Conservation (phyloP, 2,113 vertebrate species). For the Stigmatopora nigra region DNA sequence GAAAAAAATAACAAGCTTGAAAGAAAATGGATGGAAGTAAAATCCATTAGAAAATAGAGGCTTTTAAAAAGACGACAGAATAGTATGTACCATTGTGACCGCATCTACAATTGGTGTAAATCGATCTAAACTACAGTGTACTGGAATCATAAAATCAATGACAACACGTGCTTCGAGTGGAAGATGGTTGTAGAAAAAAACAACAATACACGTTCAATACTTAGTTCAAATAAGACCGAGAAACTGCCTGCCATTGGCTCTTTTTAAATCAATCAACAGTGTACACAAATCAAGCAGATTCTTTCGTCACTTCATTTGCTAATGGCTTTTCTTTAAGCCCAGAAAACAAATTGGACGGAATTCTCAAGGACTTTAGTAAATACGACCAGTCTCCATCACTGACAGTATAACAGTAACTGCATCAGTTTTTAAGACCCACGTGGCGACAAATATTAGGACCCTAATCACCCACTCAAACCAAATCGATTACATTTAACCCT, state of each 20-base stretch:
- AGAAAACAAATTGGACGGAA: not conserved
- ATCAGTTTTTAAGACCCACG: not conserved
- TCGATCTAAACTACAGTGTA: constrained; percentile 1
- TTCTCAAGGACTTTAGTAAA: constrained; percentile 4
- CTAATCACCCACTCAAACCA: not conserved
- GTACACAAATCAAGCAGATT: constrained; percentile 24
- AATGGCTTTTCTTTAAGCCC: constrained; percentile 27
- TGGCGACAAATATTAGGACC: not conserved
- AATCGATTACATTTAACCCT: constrained; percentile 9
- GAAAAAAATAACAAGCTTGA: not conserved
- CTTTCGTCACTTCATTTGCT: constrained; percentile 36
- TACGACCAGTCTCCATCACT: not conserved
- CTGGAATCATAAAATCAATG: constrained; percentile 12
- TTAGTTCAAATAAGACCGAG: constrained; percentile 9
- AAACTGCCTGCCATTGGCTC: constrained; percentile 15
- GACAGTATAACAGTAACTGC: not conserved
- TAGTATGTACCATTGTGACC: not conserved
- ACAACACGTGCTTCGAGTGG: not conserved
- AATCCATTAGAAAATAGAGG: not conserved
- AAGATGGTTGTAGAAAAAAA: not conserved
- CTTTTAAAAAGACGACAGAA: not conserved
- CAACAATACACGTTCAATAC: constrained; percentile 23
- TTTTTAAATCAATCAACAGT: constrained; percentile 21
- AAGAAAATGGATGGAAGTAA: not conserved
- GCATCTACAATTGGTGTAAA: not conserved